phyloP scores from a whole-genome alignment of 1,140 invertebrate genomes.

The Drosophila pseudoananassae region DNA sequence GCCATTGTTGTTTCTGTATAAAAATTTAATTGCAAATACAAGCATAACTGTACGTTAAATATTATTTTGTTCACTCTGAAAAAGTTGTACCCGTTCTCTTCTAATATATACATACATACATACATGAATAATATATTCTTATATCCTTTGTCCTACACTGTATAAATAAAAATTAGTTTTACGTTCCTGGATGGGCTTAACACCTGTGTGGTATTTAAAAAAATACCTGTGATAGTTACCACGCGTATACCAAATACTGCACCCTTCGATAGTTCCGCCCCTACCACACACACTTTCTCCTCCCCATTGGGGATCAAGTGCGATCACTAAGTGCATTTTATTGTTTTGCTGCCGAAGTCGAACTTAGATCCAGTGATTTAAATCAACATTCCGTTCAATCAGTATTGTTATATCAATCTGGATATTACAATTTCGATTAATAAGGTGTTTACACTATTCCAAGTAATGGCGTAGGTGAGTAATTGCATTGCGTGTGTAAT shows the following conservation, averaged over 20 bases:
- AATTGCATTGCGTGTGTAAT: background rate
- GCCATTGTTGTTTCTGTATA: conserved; percentile 22
- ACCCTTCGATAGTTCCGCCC: background rate
- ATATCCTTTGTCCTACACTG: too few relatives aligned
- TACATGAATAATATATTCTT: too few relatives aligned
- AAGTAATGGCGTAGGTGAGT: background rate
- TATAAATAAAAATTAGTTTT: too few relatives aligned
- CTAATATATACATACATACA: too few relatives aligned
- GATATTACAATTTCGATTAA: background rate
- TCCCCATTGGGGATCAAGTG: background rate
- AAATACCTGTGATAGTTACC: background rate
- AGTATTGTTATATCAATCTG: background rate
- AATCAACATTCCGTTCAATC: background rate
- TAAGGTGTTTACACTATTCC: background rate
- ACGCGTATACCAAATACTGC: too few relatives aligned
- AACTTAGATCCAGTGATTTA: too few relatives aligned
- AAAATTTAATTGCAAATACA: conserved; percentile 22
- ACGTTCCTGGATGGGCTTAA: too few relatives aligned
- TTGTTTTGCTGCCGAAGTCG: too few relatives aligned
- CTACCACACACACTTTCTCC: background rate
- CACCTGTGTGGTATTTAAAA: background rate
- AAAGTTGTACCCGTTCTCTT: background rate
- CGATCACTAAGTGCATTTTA: background rate
- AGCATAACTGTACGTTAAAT: conserved; percentile 16
- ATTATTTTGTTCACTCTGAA: background rate